phyloP scores from a whole-genome alignment of 2,888 invertebrate species.

The Mesodorylaimus sp. region DNA sequence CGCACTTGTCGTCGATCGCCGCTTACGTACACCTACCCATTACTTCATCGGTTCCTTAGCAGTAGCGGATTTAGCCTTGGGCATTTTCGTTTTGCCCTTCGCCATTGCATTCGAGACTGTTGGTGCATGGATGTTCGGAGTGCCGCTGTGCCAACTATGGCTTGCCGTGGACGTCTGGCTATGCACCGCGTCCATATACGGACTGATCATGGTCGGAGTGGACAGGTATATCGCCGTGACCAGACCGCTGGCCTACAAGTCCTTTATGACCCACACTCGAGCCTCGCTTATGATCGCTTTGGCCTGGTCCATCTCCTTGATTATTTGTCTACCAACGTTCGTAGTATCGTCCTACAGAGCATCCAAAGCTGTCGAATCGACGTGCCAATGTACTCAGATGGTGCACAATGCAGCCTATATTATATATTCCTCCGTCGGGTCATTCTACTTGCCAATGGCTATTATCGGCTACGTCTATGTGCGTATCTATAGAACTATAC shows the following conservation, averaged over 20 bases:
- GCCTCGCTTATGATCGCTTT: constrained; percentile 32
- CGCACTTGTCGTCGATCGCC: constrained; percentile 66
- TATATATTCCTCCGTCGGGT: neutral
- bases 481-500: neutral
- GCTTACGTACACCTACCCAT: constrained; percentile 75
- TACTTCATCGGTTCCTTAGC: constrained; percentile 90
- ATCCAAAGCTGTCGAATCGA: too few relatives aligned
- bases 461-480: neutral
- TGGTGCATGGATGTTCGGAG: constrained; percentile 83
- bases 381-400: constrained; percentile 1
- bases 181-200: constrained; percentile 91
- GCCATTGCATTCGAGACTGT: constrained; percentile 75
- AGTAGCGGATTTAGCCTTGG: constrained; percentile 84
- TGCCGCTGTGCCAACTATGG: constrained; percentile 88
- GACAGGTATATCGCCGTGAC: constrained; percentile 82
- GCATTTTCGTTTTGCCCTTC: constrained; percentile 80
- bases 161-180: constrained; percentile 93
- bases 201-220: constrained; percentile 80
- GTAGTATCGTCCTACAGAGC: constrained; percentile 47
- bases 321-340: constrained; percentile 86
- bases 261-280: neutral
- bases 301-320: constrained; percentile 86
- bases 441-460: constrained; percentile 1
- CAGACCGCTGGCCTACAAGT: constrained; percentile 48
- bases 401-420: neutral